Evolutionary conservation across 2,797 vertebrate species (phyloP), one percentile per base, ranked within the genome.

Genomic region (Anguilla marmorata): DNA sequence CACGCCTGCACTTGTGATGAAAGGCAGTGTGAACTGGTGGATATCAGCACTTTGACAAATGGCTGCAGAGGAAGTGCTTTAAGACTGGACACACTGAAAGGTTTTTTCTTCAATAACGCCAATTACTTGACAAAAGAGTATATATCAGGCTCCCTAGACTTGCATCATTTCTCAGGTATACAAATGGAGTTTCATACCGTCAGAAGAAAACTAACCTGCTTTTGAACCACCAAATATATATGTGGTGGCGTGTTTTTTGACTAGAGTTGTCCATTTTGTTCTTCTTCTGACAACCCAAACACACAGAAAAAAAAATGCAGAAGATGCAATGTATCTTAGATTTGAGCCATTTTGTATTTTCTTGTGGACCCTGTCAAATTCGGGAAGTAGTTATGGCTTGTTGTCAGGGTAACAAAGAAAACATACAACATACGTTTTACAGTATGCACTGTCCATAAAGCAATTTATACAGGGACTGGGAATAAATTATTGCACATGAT

Each of bases 101-200:
- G 50, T 33, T 30, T 87, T 76, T 58, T 56, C 86, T 60, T 87
- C 12, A 33, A 54, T 30, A 30, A 87, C 56, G n/a, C 56, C 37
- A 60, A 41, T 79, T 79, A 79, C 33, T 79, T 45, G 74, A 41
- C 74, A 79, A 41, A 24, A 21, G 45, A 30, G 58, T 54, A 45
- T 50, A 45, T 11, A 50, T 87, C 56, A 66, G 45, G n/a, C 76
- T 41, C 56, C 45, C 33, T 9, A 83, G 76, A 66, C 86, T 63
- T 80, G n/a, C 56, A 41, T 63, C 33, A 66, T 87, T 27, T 87
- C 41, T 84, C 86, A 48, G 56, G 58, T 37, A 33, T 37, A 85
- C 85, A 85, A 85, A 85, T 45, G 50, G 58, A 50, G 41, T 30
- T 66, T 50, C 79, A 45, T 45, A 1, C n/a, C 24, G 12, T 45